Base-by-base conservation (phyloP, 64 coral and sea anemone species). In the Montipora foliosa region DNA sequence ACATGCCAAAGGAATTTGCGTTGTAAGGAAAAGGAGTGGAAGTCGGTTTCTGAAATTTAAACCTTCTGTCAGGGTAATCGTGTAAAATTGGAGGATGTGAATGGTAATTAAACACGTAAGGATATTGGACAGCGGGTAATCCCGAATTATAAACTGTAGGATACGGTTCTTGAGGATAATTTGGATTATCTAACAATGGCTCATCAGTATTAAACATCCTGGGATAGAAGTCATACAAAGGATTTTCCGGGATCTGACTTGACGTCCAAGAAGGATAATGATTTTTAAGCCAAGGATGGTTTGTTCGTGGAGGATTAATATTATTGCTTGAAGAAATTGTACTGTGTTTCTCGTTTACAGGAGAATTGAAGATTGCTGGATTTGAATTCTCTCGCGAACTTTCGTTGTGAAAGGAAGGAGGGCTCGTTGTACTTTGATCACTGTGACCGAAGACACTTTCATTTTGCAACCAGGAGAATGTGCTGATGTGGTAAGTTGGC, bases 401-500 rank as follows among this genome's bases (percentile, higher is more conserved):
- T 19, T 61, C 79, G 8, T 81, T 81, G 17, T 61, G 5, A 46
- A 67, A 84, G 3, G 58, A 59, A 49, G 8, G 37, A 51, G 8
- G 5, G 9, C 19, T 67, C 61, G 48, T 86, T 10, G 9, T 14
- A 13, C 47, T 86, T 49, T 47, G 37, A 4, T 86, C 16, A 71
- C 70, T 49, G 10, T 72, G 82, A 47, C 49, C 19, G 16, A 50
- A 14, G 8, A 72, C 17, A 50, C 47, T 72, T 10, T 86, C 82
- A 49, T 47, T 86, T 48, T 69, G 67, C 5, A 86, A 49, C 82
- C 82, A 86, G 7, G 64, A 19, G 66, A 49, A 7, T 21, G 82
- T 68, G 17, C n/a, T 70, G 16, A 12, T 3, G 71, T 86, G 68
- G 82, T 16, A 45, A 49, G 83, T 95, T 67, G 89, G 83, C 11